A percentile compares a stretch with the other conserved stretches of the same genome.
phyloP scores from a whole-genome alignment of 2,888 invertebrate genomes.

The Zele albiditarsus region DNA sequence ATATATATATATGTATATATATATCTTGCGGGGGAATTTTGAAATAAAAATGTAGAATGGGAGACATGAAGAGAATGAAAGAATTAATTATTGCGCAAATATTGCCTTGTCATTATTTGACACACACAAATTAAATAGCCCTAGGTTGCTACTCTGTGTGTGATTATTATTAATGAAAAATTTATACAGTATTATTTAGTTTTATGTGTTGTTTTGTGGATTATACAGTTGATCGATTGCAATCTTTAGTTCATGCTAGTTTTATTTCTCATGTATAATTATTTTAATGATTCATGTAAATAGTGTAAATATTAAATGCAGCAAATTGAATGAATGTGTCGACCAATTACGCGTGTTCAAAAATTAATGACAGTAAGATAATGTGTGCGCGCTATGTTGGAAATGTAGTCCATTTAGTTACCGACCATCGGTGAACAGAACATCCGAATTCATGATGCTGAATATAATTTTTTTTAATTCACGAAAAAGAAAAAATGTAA shows the following conservation, averaged over 20 bases:
- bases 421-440: not conserved
- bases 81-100: not conserved
- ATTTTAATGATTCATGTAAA: slow-evolving; percentile 48
- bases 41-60: not conserved
- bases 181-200: not conserved
- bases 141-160: not conserved
- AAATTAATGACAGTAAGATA: not conserved
- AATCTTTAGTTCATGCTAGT: not conserved
- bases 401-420: not conserved
- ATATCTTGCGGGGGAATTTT: not conserved
- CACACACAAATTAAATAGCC: not conserved
- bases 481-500: not conserved
- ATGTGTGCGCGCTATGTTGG: not conserved
- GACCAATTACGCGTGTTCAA: not conserved
- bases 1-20: not conserved
- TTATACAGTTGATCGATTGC: not conserved
- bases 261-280: not conserved
- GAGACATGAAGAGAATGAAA: not conserved
- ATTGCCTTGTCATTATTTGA: slow-evolving; percentile 1
- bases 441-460: no score
- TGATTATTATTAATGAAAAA: not conserved
- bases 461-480: no score
- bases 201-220: not conserved
- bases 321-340: slow-evolving; percentile 14
- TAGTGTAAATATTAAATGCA: slow-evolving; percentile 55